phyloP scores from a whole-genome alignment of 2,113 vertebrate species.

The Falco punctatus region DNA sequence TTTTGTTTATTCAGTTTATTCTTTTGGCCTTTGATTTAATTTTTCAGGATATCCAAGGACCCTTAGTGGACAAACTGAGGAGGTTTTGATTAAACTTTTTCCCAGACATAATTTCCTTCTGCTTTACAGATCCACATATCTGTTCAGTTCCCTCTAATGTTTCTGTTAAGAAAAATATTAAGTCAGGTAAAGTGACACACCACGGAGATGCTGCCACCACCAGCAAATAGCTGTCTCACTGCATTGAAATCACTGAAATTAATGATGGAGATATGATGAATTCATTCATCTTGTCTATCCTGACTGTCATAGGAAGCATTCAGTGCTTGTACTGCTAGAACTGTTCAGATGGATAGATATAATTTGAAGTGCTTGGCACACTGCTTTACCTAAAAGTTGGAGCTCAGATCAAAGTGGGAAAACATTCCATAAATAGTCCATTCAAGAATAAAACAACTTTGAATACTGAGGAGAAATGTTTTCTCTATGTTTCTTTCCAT shows the following conservation, averaged over 20 bases:
- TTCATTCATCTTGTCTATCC: not conserved
- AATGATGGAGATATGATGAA: not conserved
- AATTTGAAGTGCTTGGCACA: not conserved
- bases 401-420: not conserved
- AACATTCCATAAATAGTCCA: not conserved
- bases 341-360: not conserved
- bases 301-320: not conserved
- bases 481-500: not conserved
- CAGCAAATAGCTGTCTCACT: not conserved
- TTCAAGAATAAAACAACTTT: not conserved
- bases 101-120: not conserved
- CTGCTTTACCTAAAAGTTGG: not conserved
- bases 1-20: not conserved
- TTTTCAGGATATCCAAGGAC: not conserved
- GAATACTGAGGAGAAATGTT: not conserved
- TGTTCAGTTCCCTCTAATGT: not conserved
- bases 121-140: not conserved
- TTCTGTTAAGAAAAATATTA: conserved; percentile 1
- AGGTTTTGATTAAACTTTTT: not conserved
- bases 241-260: not conserved
- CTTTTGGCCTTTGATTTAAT: not conserved
- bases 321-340: not conserved
- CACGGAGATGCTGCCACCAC: not conserved
- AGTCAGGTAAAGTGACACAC: not conserved
- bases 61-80: not conserved